Conservation (phyloP, 1,140 invertebrate genomes). For the Neodiprion pinetum region DNA sequence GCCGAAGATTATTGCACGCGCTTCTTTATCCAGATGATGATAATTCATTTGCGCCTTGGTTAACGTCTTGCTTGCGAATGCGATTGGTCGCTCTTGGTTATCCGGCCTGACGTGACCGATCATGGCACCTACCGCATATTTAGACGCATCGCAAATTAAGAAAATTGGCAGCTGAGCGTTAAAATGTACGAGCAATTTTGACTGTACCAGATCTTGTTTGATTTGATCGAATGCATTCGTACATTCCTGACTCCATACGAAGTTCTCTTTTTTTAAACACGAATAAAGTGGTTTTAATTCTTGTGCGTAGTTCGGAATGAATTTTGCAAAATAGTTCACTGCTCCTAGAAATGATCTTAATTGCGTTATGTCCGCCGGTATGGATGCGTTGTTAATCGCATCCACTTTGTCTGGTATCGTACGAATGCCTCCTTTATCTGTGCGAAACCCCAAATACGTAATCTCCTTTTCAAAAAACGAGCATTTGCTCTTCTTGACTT, state of each 20-base stretch:
- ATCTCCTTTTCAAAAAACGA: neutral
- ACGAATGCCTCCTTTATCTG: conserved; percentile 44
- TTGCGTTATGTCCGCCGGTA: conserved; percentile 41
- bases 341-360: conserved; percentile 23
- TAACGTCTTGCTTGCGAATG: conserved; percentile 48
- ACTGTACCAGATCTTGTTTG: conserved; percentile 32
- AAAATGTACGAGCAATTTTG: conserved; percentile 42
- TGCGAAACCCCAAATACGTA: conserved; percentile 46
- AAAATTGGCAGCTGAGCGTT: conserved; percentile 39
- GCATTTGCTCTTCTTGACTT: neutral
- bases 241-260: conserved; percentile 5
- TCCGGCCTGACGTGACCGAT: conserved; percentile 40
- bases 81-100: conserved; percentile 42
- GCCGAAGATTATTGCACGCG: conserved; percentile 44
- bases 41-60: conserved; percentile 59
- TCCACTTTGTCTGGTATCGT: conserved; percentile 42
- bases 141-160: conserved; percentile 48
- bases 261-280: neutral
- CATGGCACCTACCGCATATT: conserved; percentile 48
- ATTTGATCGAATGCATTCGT: conserved; percentile 29
- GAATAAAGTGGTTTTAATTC: conserved; percentile 14
- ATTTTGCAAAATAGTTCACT: conserved; percentile 5
- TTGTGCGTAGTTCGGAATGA: neutral
- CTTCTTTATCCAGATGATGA: conserved; percentile 42
- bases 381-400: conserved; percentile 46